Evolutionary conservation across 2,888 invertebrate genomes (phyloP).

Genomic region (Cabera pusaria): DNA sequence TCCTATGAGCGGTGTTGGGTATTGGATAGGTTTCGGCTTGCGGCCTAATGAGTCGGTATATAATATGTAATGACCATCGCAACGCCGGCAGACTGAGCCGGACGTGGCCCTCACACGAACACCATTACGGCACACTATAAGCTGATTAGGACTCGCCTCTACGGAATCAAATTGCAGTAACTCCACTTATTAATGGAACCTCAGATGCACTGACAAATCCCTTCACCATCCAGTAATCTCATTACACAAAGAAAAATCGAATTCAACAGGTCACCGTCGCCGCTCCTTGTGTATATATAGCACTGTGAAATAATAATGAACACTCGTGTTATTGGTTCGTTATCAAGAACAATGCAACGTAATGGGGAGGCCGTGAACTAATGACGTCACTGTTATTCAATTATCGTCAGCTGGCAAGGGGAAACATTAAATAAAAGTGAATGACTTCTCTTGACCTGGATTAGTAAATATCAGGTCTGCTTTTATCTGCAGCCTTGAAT

Average conservation of each 20-base stretch:
- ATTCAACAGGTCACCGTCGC: slow-evolving; percentile 6
- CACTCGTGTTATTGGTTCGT: slow-evolving; percentile 37
- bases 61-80: slow-evolving; percentile 59
- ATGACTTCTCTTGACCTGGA: slow-evolving; percentile 74
- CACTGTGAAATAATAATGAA: slow-evolving; percentile 26
- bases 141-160: slow-evolving; percentile 50
- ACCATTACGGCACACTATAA: slow-evolving; percentile 46
- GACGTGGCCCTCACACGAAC: slow-evolving; percentile 42
- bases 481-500: slow-evolving; percentile 74
- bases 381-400: slow-evolving; percentile 60
- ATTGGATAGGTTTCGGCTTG: slow-evolving; percentile 60
- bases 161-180: slow-evolving; percentile 41
- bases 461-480: slow-evolving; percentile 67
- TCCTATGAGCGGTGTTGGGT: slow-evolving; percentile 41
- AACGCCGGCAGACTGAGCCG: slow-evolving; percentile 34
- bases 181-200: slow-evolving; percentile 1
- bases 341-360: slow-evolving; percentile 50
- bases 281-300: slow-evolving; percentile 3
- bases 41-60: slow-evolving; percentile 54
- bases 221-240: background rate
- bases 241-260: slow-evolving; percentile 1
- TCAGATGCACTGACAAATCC: background rate
- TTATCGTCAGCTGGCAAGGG: slow-evolving; percentile 58
- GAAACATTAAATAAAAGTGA: slow-evolving; percentile 70
- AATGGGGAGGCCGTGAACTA: slow-evolving; percentile 56